Percentiles rank a stretch among this genome's conserved stretches.
phyloP scores from a whole-genome alignment of 2,888 invertebrate species.

The Leistus spinibarbis region DNA sequence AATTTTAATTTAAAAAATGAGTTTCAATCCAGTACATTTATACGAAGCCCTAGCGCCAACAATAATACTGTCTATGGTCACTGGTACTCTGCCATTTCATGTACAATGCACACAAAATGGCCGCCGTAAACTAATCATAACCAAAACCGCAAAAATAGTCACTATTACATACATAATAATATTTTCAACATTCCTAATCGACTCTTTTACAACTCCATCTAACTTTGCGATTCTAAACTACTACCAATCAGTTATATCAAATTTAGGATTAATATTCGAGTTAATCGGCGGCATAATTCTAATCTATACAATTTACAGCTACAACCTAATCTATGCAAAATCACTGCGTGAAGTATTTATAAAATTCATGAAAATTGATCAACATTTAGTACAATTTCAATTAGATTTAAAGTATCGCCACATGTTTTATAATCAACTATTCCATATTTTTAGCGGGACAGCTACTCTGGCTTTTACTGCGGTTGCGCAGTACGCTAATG shows the following conservation, averaged over 20 bases:
- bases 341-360: slow-evolving; percentile 6
- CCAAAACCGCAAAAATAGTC: slow-evolving; percentile 13
- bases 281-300: slow-evolving; percentile 14
- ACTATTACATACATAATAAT: not conserved
- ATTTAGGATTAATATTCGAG: slow-evolving; percentile 24
- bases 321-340: slow-evolving; percentile 9
- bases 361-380: slow-evolving; percentile 11
- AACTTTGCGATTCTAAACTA: slow-evolving; percentile 24
- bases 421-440: slow-evolving; percentile 19
- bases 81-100: slow-evolving; percentile 24
- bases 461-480: slow-evolving; percentile 4
- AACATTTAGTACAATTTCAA: slow-evolving; percentile 17
- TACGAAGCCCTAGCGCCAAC: slow-evolving; percentile 23
- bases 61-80: slow-evolving; percentile 5
- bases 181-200: slow-evolving; percentile 9
- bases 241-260: slow-evolving; percentile 19
- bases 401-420: slow-evolving; percentile 11
- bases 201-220: slow-evolving; percentile 9
- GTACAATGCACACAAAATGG: slow-evolving; percentile 1
- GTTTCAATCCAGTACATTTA: slow-evolving; percentile 9
- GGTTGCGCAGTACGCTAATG: slow-evolving; percentile 22
- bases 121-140: not conserved
- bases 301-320: slow-evolving; percentile 17
- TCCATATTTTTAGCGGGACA: slow-evolving; percentile 16
- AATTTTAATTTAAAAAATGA: not conserved